Evolutionary conservation across 2,113 vertebrate genomes (phyloP).

Genomic region (Callipepla squamata): DNA sequence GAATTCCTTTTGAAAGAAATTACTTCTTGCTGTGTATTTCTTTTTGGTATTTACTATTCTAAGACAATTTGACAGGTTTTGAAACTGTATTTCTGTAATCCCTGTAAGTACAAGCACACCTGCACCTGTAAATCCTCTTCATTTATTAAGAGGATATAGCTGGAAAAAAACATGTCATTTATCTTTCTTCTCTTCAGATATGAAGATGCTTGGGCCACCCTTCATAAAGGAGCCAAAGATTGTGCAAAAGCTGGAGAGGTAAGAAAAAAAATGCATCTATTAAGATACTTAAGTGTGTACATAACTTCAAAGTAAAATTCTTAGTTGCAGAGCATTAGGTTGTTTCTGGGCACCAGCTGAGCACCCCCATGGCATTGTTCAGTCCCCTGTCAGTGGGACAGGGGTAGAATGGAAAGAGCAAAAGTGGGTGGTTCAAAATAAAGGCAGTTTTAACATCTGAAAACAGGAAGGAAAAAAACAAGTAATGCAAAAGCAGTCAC

Average conservation of each 20-base stretch:
- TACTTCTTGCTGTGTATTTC: neutral
- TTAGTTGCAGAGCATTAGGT: neutral
- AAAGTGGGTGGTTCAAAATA: neutral
- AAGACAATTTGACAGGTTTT: neutral
- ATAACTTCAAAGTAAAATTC: neutral
- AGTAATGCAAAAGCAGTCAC: neutral
- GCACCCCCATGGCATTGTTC: neutral
- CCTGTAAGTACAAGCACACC: neutral
- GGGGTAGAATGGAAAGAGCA: neutral
- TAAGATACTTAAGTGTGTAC: neutral
- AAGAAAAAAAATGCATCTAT: neutral
- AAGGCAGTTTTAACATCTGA: neutral
- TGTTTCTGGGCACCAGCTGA: neutral
- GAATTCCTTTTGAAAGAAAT: neutral
- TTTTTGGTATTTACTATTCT: neutral
- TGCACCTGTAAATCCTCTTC: neutral
- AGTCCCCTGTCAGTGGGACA: neutral
- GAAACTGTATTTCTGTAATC: neutral
- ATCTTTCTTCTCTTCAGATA: constrained; percentile 76
- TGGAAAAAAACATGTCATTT: neutral
- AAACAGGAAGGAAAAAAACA: neutral
- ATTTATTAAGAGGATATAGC: neutral
- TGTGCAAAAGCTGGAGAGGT: constrained; percentile 87
- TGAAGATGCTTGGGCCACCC: constrained; percentile 87
- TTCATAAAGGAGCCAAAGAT: constrained; percentile 87